These are phyloP conservation scores for Axea sp. DNA, from an alignment of 2,888 invertebrate genomes.

Conservation along the genomic window DNA sequence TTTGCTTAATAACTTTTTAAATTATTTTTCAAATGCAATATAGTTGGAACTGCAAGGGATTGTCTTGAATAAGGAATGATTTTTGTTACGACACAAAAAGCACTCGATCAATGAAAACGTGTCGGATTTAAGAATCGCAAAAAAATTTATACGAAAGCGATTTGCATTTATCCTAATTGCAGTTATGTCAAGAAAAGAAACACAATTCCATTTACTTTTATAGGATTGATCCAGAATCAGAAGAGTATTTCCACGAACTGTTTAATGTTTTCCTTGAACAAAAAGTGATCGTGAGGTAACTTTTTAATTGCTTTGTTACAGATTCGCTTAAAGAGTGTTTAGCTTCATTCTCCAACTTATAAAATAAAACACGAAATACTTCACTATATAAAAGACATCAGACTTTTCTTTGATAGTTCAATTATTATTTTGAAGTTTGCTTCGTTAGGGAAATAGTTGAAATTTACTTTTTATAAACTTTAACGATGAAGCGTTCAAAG, in stretches of 20 bases:
- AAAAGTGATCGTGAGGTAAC: conserved; percentile 66
- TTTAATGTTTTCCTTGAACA: conserved; percentile 71
- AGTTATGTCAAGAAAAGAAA: conserved; percentile 49
- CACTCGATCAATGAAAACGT: no score
- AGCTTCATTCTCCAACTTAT: conserved; percentile 55
- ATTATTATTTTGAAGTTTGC: background rate
- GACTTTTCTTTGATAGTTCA: conserved; percentile 9
- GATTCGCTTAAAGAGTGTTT: conserved; percentile 47
- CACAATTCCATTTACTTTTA: conserved; percentile 63
- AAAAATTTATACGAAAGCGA: conserved; percentile 27
- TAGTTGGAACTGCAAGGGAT: no score
- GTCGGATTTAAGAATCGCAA: background rate
- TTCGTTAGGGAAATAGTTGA: background rate
- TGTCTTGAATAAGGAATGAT: no score
- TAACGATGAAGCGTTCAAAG: no score
- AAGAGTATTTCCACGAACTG: conserved; percentile 74
- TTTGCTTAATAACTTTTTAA: no score
- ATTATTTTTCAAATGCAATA: no score
- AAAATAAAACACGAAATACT: conserved; percentile 33
- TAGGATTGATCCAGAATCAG: conserved; percentile 74
- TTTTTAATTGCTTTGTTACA: conserved; percentile 47
- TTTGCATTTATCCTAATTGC: conserved; percentile 54
- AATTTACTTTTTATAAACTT: background rate
- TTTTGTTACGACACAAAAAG: no score
- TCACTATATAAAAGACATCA: conserved; percentile 45